Conservation (phyloP, 2,797 vertebrate species). For the Betta splendens region DNA sequence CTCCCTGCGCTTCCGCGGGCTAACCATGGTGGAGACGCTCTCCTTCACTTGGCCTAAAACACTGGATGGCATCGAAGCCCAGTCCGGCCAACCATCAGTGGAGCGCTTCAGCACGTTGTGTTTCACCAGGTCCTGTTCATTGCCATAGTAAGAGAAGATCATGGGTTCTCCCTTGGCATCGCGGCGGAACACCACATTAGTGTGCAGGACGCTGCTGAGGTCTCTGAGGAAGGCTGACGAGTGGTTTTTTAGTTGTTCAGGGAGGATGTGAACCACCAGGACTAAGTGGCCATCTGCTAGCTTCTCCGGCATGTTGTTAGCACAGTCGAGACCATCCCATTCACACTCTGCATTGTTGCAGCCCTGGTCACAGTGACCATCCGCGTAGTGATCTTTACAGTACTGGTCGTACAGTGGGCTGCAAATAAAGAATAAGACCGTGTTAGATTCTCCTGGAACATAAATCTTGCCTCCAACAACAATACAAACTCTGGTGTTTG, state of each 20-base stretch:
- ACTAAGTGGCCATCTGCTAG: slow-evolving; percentile 92
- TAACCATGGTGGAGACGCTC: slow-evolving; percentile 75
- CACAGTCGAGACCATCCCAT: slow-evolving; percentile 98
- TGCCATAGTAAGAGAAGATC: slow-evolving; percentile 96
- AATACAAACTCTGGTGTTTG: neutral
- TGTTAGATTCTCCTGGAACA: slow-evolving; percentile 19
- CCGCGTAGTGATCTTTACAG: slow-evolving; percentile 97
- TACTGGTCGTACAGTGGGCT: slow-evolving; percentile 99
- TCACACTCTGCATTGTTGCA: slow-evolving; percentile 97
- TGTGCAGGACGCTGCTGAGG: slow-evolving; percentile 96
- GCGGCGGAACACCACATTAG: slow-evolving; percentile 94
- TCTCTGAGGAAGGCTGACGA: slow-evolving; percentile 93
- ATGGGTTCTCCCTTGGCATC: slow-evolving; percentile 88
- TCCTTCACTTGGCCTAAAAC: slow-evolving; percentile 83
- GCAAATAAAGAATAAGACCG: slow-evolving; percentile 10
- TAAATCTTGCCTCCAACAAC: neutral
- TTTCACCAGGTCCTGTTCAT: slow-evolving; percentile 91
- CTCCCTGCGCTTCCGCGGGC: slow-evolving; percentile 85
- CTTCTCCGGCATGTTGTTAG: slow-evolving; percentile 92
- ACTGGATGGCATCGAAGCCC: slow-evolving; percentile 74
- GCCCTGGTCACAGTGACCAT: slow-evolving; percentile 97
- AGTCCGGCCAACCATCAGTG: slow-evolving; percentile 81
- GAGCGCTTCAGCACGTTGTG: slow-evolving; percentile 91
- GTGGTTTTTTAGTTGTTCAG: slow-evolving; percentile 90
- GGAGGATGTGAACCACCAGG: slow-evolving; percentile 90